Percentiles rank a stretch among this genome's conserved stretches.
Conservation (phyloP, 53 echinoderm and acorn worm species). For the Glandiceps talaboti region DNA sequence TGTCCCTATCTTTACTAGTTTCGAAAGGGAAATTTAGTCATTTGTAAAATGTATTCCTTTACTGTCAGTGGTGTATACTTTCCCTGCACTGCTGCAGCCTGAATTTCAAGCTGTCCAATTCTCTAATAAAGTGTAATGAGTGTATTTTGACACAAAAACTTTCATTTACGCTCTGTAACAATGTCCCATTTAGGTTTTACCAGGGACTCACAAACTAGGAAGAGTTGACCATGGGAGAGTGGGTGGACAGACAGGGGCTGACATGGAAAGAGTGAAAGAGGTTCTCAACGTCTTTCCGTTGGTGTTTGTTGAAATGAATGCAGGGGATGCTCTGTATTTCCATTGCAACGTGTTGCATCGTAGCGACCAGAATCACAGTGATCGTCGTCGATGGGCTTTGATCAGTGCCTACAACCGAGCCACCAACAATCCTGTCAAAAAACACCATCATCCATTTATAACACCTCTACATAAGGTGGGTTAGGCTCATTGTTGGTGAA, state of each 20-base stretch:
- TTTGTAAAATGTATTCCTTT: too few relatives aligned
- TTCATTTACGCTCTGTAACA: too few relatives aligned
- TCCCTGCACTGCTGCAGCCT: too few relatives aligned
- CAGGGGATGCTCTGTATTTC: constrained; percentile 68
- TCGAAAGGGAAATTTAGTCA: too few relatives aligned
- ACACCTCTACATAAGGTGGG: constrained; percentile 54
- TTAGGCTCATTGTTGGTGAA: too few relatives aligned
- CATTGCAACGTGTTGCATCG: constrained; percentile 65
- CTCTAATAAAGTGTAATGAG: too few relatives aligned
- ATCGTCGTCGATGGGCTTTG: constrained; percentile 54
- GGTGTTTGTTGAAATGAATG: constrained; percentile 38
- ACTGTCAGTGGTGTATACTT: too few relatives aligned
- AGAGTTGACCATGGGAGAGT: constrained; percentile 51
- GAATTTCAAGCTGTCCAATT: too few relatives aligned
- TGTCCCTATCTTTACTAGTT: too few relatives aligned
- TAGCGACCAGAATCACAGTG: constrained; percentile 56
- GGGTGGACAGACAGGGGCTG: constrained; percentile 62
- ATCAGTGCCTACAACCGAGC: constrained; percentile 57
- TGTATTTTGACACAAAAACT: too few relatives aligned
- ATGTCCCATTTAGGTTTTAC: constrained; percentile 48
- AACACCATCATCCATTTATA: constrained; percentile 60
- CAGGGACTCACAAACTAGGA: constrained; percentile 68
- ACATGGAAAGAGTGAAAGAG: constrained; percentile 43
- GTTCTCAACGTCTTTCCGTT: constrained; percentile 39
- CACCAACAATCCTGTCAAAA: constrained; percentile 51